Evolutionary conservation across 2,113 vertebrate species (phyloP).

Genomic region (rat (Rattus norvegicus)): GRCr8 NC_086034.1:4301501-4302000

Average conservation of each 20-base stretch:
- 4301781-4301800: neutral
- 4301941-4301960: neutral
- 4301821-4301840: neutral
- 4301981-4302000: too few species aligned
- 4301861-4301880: neutral
- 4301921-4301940: neutral
- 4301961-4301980: accelerated
- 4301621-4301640: neutral
- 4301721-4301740: neutral
- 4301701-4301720: neutral
- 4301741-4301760: neutral
- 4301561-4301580: neutral
- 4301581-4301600: neutral
- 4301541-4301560: neutral
- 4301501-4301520: neutral
- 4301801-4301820: neutral
- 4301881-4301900: neutral
- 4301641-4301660: neutral
- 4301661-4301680: neutral
- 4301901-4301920: neutral
- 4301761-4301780: neutral
- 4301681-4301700: neutral
- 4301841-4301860: neutral
- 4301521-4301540: neutral
- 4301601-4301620: neutral